Base-by-base conservation (phyloP, 1,140 invertebrate genomes). In the Physella acuta region DNA sequence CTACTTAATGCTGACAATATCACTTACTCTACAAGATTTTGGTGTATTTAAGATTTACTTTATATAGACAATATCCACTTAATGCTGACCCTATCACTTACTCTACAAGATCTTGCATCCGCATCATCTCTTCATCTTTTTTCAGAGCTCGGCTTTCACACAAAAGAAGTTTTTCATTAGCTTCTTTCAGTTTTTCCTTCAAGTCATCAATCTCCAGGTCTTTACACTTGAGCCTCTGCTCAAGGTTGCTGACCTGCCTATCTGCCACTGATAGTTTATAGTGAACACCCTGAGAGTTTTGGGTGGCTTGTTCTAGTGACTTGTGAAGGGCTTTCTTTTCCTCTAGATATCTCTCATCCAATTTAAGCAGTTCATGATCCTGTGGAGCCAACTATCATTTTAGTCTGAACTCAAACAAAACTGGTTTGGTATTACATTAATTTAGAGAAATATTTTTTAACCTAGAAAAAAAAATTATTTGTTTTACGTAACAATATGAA, bases 331-430 rank as follows among this genome's bases (percentile, higher is more conserved):
- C 69, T 36, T 75, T 75, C 33, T 55, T 69, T 20, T 79, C 79
- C 51, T 75, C 60, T 1, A 70, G 31, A 31, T 73, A 73, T 58
- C 81, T 79, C 55, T 81, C 77, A 34, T 75, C 69, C n/a, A 75
- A 34, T 52, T 77, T 77, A 34, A 81, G 20, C 37, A 77, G 70
- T 28, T 78, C 76, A 37, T 75, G 78, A 52, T 81, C 78, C 79
- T 82, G 71, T 26, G 64, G n/a, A 5, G 33, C n/a, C n/a, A n/a
- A n/a, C n/a, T n/a, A n/a, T n/a, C n/a, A n/a, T n/a, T n/a, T n/a
- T n/a, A n/a, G n/a, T n/a, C n/a, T n/a, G n/a, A n/a, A n/a, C n/a
- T n/a, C n/a, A n/a, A n/a, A n/a, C n/a, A n/a, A n/a, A n/a, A n/a
- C n/a, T n/a, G n/a, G n/a, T n/a, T n/a, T n/a, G n/a, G n/a, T n/a